Base-by-base conservation (phyloP, 2,888 invertebrate species). In the Lepidonotus clava region DNA sequence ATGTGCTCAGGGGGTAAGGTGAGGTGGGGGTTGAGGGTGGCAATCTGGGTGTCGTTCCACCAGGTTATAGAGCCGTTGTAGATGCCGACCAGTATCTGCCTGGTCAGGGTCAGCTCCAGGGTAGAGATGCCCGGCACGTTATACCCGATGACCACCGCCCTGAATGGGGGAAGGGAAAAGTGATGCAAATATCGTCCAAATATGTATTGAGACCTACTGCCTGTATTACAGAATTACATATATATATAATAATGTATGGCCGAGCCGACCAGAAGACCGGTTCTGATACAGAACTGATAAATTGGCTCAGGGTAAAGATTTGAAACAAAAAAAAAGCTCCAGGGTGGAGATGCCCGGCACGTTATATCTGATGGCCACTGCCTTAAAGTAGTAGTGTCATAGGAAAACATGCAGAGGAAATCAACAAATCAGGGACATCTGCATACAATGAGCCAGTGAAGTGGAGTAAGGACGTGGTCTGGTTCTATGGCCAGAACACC, bases 71-170 rank as follows among this genome's bases (percentile, higher is more conserved):
- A 91, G 0, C 93, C 93, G 80, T 92, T 92, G 88, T 91, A 93
- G 8, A 93, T 93, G 14, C 91, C 92, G 6, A 92, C 92, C 18
- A 93, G 24, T 1, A 89, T 89, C 6, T 91, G 90, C 5, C 90
- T 76, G 14, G 91, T 90, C 0, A 93, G 88, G 40, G 89, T 90
- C 18, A 93, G 87, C 4, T 28, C 14, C 0, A 83, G 32, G 2
- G 66, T 53, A n/a, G n/a, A n/a, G 0, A 92, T 83, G 18, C 88
- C 90, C 0, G 91, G 91, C 0, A 93, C 41, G 87, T 93, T 92
- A 86, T 90, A 92, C 0, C 89, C 92, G 14, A 93, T 36, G 0
- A 91, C 92, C 0, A 93, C 88, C 0, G 91, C 91, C 41, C 93
- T 93, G 92, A n/a, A 90, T 90, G 11, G 38, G 41, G 11, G 21